Base-by-base conservation (phyloP, 2,113 vertebrate species). In the Brienomyrus brachyistius region DNA sequence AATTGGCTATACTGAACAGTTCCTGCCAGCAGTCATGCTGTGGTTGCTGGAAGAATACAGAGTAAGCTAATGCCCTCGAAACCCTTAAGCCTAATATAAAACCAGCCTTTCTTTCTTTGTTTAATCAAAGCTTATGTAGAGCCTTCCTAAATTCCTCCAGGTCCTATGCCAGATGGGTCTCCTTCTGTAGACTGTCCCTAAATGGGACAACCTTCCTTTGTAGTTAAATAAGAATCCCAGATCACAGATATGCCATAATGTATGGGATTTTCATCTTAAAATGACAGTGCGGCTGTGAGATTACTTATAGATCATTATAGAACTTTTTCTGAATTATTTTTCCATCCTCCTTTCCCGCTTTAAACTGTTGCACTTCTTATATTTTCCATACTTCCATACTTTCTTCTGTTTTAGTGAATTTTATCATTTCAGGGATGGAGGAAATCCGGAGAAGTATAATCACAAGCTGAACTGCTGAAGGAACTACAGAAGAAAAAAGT, bases 61-160 rank as follows among this genome's bases (percentile, higher is more conserved):
- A 54, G 85, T 27, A 54, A 87, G 85, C 27, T 48, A 50, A 87
- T 48, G 51, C 51, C 51, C 85, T 56, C 51, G 21, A 50, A 87
- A 54, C 51, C 85, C 48, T 35, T 87, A 87, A 54, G n/a, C 85
- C 50, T 87, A 51, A n/a, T 48, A 56, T 87, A 87, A 87, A 56
- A 87, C n/a, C 85, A 35, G 50, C 27, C 50, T 87, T 19, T 87
- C 85, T 87, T 87, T 54, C 51, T 54, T 50, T 87, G 51, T 87
- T 54, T 87, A 87, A 54, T 54, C 27, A 54, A 87, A 87, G 85
- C 50, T 87, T 87, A 52, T 54, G 31, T 40, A 31, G n/a, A 54
- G 85, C 51, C 85, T 56, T 35, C 51, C 48, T 87, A 87, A 54
- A 87, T 54, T 54, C 50, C 85, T 87, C 27, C 27, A 87, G 50